Conservation (phyloP, 1,140 invertebrate species). For the Hesperophylax magnus region DNA sequence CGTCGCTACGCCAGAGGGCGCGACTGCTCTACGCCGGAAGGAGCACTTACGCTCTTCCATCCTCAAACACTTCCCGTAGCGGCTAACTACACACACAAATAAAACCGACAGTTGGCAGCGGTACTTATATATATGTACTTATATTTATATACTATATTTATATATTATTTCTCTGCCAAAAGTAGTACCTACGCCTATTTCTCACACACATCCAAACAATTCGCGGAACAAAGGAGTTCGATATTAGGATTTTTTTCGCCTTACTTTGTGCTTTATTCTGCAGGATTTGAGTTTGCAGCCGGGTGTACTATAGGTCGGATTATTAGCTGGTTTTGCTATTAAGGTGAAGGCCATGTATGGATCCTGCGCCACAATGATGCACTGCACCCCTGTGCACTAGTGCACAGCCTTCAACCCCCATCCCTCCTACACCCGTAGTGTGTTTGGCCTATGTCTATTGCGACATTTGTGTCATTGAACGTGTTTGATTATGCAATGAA, state of each 20-base stretch:
- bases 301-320: background rate
- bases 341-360: slow-evolving; percentile 40
- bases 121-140: background rate
- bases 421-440: too few relatives aligned
- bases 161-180: background rate
- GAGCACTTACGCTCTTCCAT: slow-evolving; percentile 1
- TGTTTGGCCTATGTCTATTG: background rate
- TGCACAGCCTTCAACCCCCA: too few relatives aligned
- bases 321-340: slow-evolving; percentile 27
- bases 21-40: background rate
- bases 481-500: background rate
- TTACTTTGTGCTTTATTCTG: background rate
- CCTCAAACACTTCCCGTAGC: slow-evolving; percentile 8
- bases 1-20: background rate
- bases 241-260: slow-evolving; percentile 16
- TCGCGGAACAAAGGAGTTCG: slow-evolving; percentile 37
- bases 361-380: slow-evolving; percentile 40
- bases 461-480: slow-evolving; percentile 22
- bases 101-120: slow-evolving; percentile 19
- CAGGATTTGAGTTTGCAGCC: background rate
- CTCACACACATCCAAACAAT: slow-evolving; percentile 20
- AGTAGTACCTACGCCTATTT: slow-evolving; percentile 32
- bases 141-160: too few relatives aligned
- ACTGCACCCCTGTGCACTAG: slow-evolving; percentile 3
- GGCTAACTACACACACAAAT: background rate